phyloP scores from a whole-genome alignment of 2,113 vertebrate genomes.

The Tyto alba region DNA sequence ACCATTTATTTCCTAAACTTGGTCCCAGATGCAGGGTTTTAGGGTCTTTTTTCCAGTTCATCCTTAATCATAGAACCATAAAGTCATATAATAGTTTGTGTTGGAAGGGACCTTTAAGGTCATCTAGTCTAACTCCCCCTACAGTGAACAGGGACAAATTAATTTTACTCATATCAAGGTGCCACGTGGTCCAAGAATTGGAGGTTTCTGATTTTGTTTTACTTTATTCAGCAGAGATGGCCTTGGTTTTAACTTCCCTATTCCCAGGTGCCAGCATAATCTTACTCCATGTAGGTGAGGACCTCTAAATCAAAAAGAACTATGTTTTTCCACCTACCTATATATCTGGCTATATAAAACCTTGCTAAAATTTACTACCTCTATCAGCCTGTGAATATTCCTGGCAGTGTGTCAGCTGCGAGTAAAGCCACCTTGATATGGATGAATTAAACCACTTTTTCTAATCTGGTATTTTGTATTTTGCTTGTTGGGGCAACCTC shows the following conservation, averaged over 20 bases:
- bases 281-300: not conserved
- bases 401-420: not conserved
- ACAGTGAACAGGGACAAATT: not conserved
- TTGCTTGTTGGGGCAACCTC: not conserved
- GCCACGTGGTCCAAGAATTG: not conserved
- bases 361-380: slow-evolving; percentile 12
- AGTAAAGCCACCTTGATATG: slow-evolving; percentile 9
- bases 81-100: not conserved
- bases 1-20: not conserved
- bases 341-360: not conserved
- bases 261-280: not conserved
- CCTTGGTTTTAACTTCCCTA: not conserved
- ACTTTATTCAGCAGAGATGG: not conserved
- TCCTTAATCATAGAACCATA: not conserved
- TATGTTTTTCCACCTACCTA: not conserved
- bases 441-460: not conserved
- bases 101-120: not conserved
- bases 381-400: slow-evolving; percentile 17
- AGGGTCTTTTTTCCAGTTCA: not conserved
- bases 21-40: not conserved
- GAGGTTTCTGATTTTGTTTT: not conserved
- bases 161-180: not conserved
- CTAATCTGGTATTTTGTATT: not conserved
- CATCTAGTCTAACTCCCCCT: not conserved
- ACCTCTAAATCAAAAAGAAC: slow-evolving; percentile 7